Evolutionary conservation across 1,140 invertebrate species (phyloP), one percentile per base, ranked within the genome.

Genomic region (Mya arenaria): DNA sequence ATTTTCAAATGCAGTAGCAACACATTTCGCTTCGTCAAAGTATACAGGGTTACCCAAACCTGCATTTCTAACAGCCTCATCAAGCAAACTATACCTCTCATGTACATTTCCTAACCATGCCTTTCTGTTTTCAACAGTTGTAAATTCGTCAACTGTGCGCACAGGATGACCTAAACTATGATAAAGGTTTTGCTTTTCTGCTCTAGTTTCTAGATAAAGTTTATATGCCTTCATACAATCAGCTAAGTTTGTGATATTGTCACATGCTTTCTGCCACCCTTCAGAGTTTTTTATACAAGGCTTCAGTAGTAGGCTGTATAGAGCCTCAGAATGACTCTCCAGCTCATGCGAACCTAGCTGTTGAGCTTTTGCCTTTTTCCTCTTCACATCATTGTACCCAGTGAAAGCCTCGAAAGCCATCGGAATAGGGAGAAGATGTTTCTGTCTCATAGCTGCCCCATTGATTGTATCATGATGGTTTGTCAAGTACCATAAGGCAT

Each of bases 401-500:
- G 41, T 19, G 19, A 48, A 48, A 48, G 10, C 41, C 10, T 19
- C 19, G 19, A 48, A 48, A 48, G 19, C 41, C 41, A 13, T 19
- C 19, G 41, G 41, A 48, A 48, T 48, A 19, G 41, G 41, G 10
- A 13, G 10, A 19, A 48, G 10, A 48, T 48, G 10, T 48, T 48
- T 10, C 10, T 48, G 41, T 10, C 41, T 10, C 10, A 13, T 2
- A 1, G 81, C 34, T n/a, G 72, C 48, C 17, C 77, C 63, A 39
- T 83, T 68, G 23, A 77, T 78, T 4, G 65, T 69, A 1, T 39
- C 19, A 69, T 83, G 72, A 32, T 83, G 81, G 30, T 69, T 69
- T 25, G 63, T 77, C 5, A 83, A 17, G 39, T 78, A 83, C 81
- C 81, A 83, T 13, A 83, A 55, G 17, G 81, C 81, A 78, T 78